Conservation (phyloP, 1,140 invertebrate species). For the Diprion similis region DNA sequence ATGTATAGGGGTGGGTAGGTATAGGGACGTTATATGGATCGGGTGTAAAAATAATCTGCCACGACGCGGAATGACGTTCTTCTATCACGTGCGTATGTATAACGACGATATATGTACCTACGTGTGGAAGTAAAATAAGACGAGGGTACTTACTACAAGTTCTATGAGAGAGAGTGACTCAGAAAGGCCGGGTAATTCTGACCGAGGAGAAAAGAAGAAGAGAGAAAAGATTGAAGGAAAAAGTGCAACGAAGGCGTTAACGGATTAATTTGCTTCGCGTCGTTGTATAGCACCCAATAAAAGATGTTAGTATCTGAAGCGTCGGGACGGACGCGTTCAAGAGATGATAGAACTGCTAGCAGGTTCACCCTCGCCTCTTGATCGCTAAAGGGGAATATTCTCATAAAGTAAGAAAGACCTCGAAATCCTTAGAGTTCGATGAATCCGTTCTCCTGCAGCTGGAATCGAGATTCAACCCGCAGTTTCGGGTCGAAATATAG, state of each 20-base stretch:
- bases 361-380: no score
- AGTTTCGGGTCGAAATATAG: no score
- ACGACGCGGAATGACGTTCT: not conserved
- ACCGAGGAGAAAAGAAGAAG: not conserved
- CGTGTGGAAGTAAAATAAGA: not conserved
- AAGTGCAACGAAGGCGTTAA: not conserved
- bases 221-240: not conserved
- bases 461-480: no score
- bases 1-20: no score
- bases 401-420: no score
- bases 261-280: conserved; percentile 5
- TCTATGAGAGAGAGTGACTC: not conserved
- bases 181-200: not conserved
- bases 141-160: not conserved
- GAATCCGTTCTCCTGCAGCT: no score
- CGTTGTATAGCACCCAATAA: conserved; percentile 4
- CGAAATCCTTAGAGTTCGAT: no score
- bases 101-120: not conserved
- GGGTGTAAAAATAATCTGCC: not conserved
- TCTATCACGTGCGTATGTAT: no score
- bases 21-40: not conserved
- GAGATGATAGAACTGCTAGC: no score
- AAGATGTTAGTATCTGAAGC: not conserved
- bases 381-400: no score
- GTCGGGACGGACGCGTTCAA: not conserved